Conservation (phyloP, 2,113 vertebrate species). For the Herpetotheres cachinnans region DNA sequence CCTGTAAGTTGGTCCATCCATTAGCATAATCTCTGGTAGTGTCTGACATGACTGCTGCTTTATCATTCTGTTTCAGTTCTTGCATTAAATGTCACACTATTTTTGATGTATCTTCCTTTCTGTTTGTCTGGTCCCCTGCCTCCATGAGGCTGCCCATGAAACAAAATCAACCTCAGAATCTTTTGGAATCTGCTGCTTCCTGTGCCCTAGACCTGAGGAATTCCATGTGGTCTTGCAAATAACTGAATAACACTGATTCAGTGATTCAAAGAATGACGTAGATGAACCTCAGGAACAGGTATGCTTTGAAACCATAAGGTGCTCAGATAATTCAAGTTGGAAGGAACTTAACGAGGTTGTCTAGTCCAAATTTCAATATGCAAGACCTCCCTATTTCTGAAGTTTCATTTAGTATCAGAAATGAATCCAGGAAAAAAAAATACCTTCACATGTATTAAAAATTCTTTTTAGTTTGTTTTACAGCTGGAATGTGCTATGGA, state of each 20-base stretch:
- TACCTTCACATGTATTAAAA: background rate
- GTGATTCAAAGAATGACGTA: background rate
- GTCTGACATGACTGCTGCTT: background rate
- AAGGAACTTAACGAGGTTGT: background rate
- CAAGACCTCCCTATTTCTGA: background rate
- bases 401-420: background rate
- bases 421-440: background rate
- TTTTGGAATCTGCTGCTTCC: background rate
- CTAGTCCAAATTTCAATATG: background rate
- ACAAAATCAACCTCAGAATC: background rate
- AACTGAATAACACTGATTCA: background rate
- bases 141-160: background rate
- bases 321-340: background rate
- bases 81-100: background rate
- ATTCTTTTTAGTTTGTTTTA: constrained; percentile 6
- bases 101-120: background rate
- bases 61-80: background rate
- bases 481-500: constrained; percentile 12
- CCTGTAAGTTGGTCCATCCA: background rate
- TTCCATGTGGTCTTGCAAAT: background rate
- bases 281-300: background rate
- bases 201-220: background rate
- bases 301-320: background rate
- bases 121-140: background rate
- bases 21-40: background rate